Base-by-base conservation (phyloP, 2,888 invertebrate genomes). In the Phymatocera aterrima region DNA sequence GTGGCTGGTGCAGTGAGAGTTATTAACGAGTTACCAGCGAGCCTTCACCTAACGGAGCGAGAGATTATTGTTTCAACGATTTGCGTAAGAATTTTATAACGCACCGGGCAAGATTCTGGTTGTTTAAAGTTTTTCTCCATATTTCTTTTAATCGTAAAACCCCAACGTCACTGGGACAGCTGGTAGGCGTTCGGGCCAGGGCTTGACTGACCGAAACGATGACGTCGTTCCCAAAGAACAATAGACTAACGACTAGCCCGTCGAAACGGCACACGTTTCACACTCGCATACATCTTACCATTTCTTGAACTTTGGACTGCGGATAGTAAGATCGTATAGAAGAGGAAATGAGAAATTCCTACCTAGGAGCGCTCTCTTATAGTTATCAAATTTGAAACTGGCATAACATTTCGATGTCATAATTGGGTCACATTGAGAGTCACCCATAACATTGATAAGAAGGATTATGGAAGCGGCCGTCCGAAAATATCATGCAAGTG, bases 81-180 rank as follows among this genome's bases (percentile, higher is more conserved):
- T 79, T 77, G 65, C 78, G 79, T 74, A 65, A 79, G 54, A 65
- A 78, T 74, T 78, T 78, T 78, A 72, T 78, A 74, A 57, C 46
- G 28, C 24, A 12, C 40, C 6, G 37, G 54, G 74, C 31, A n/a
- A 54, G 61, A n/a, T 8, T 37, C 34, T 37, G 61, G 68, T 43
- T 68, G 28, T 43, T 68, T 46, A 43, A 5, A 64, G 34, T 48
- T 51, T 77, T 65, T 61, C 51, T 74, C 60, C 60, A 43, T 75
- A 57, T 75, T 60, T 57, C 57, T 60, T 75, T 60, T 57, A 57
- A 54, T 75, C 75, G 57, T 57, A 12, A 54, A 68, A 60, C 48
- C 24, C 74, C 61, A 61, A 72, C 78, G 78, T 78, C 60, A 78
- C 74, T 57, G 43, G 40, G 46, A 43, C 78, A 78, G 78, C 65